Conservation (phyloP, 2,888 invertebrate genomes). For the Zele albiditarsus region DNA sequence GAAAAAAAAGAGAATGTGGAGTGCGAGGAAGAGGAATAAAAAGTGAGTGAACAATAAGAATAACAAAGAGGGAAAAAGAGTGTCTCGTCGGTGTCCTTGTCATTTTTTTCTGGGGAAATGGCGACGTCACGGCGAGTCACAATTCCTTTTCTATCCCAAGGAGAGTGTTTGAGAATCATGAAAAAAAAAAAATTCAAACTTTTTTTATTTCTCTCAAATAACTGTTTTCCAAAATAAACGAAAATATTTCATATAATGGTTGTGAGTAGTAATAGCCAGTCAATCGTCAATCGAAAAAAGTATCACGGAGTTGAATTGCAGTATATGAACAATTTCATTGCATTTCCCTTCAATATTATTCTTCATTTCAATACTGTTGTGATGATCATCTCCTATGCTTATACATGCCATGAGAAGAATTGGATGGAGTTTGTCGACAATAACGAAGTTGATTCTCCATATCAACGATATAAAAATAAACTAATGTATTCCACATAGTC, state of each 20-base stretch:
- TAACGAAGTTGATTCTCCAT: neutral
- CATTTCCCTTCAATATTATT: too few species aligned
- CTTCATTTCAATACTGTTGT: neutral
- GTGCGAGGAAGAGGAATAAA: neutral
- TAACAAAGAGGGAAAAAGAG: constrained; percentile 14
- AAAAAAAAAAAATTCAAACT: neutral
- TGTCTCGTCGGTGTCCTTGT: neutral
- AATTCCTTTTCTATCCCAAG: neutral
- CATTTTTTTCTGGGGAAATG: constrained; percentile 3
- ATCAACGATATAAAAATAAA: constrained; percentile 56
- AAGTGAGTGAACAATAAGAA: constrained; percentile 7
- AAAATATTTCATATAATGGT: too few species aligned
- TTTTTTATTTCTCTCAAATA: too few species aligned
- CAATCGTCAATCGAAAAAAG: too few species aligned
- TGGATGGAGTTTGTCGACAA: neutral
- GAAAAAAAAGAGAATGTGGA: neutral
- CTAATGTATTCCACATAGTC: constrained; percentile 63
- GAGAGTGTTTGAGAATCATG: neutral
- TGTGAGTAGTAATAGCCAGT: too few species aligned
- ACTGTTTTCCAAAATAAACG: too few species aligned
- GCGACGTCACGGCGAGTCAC: constrained; percentile 6
- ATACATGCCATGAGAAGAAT: neutral
- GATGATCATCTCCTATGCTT: too few species aligned
- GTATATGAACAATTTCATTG: too few species aligned
- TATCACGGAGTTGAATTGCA: too few species aligned